Percentiles rank a stretch among this genome's conserved stretches.
These are phyloP conservation scores for Podiceps cristatus DNA, from an alignment of 2,113 vertebrate genomes.

Conservation along the genomic window DNA sequence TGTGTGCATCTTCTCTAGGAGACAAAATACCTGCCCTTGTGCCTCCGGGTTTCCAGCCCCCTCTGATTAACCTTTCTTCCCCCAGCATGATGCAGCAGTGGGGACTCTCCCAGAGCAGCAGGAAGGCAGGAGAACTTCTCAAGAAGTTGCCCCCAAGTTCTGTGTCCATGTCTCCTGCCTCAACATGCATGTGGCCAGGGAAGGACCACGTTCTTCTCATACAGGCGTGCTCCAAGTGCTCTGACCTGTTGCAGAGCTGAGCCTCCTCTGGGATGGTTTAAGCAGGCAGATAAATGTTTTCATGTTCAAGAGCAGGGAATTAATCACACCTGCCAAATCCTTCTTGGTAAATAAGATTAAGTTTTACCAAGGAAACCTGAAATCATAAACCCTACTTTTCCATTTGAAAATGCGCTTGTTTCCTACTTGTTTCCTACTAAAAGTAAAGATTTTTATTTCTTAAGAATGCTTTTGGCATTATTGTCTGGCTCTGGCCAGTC, in stretches of 20 bases:
- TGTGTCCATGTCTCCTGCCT: not conserved
- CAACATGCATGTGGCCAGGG: accelerated
- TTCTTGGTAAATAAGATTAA: slow-evolving; percentile 9
- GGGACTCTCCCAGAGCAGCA: not conserved
- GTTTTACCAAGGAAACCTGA: not conserved
- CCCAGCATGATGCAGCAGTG: accelerated
- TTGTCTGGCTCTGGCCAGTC: not conserved
- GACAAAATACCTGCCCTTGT: not conserved
- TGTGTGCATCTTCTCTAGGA: not conserved
- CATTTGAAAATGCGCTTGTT: not conserved
- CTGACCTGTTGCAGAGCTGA: not conserved
- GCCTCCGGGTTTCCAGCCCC: not conserved
- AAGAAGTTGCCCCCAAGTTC: not conserved
- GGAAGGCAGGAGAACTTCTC: not conserved
- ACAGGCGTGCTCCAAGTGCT: not conserved
- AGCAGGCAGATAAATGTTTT: not conserved
- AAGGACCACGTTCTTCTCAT: not conserved
- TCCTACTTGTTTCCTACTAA: not conserved
- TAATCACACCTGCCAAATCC: not conserved
- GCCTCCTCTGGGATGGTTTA: not conserved
- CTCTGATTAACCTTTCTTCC: not conserved
- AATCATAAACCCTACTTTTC: not conserved
- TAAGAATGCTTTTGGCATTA: accelerated
- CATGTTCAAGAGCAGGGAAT: not conserved
- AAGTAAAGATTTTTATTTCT: not conserved